These are phyloP conservation scores for Thelaira solivaga DNA, from an alignment of 2,888 invertebrate species.

Conservation along the genomic window DNA sequence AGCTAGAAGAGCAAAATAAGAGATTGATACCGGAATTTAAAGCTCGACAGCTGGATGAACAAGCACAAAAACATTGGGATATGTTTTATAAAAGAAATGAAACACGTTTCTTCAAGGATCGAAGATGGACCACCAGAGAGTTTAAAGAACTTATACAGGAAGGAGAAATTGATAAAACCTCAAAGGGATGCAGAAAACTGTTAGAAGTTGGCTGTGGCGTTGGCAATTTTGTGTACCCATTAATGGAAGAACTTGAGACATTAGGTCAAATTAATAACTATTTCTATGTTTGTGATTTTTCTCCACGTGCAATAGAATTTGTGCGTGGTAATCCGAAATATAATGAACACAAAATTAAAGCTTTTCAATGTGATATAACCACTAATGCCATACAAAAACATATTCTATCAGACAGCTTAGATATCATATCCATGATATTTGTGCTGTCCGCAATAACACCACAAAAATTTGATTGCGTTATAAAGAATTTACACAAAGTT, in stretches of 20 bases:
- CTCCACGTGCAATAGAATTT: conserved; percentile 91
- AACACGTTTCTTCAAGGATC: conserved; percentile 94
- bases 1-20: conserved; percentile 83
- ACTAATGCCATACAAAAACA: conserved; percentile 80
- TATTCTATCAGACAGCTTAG: conserved; percentile 79
- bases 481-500: conserved; percentile 82
- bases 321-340: conserved; percentile 85
- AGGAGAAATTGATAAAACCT: background rate
- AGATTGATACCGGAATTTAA: conserved; percentile 84
- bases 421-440: conserved; percentile 94
- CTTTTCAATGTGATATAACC: conserved; percentile 92
- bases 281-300: conserved; percentile 94
- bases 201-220: conserved; percentile 96
- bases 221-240: conserved; percentile 96
- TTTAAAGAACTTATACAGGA: conserved; percentile 83
- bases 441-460: conserved; percentile 97
- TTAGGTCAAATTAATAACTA: conserved; percentile 78
- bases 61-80: conserved; percentile 95
- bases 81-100: conserved; percentile 97
- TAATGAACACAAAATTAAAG: conserved; percentile 82
- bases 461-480: conserved; percentile 83
- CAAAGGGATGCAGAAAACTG: conserved; percentile 59
- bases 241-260: conserved; percentile 85
- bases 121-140: conserved; percentile 98
- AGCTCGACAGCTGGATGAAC: conserved; percentile 86